phyloP scores from a whole-genome alignment of 1,140 invertebrate genomes.

The Tetraneura akinire region DNA sequence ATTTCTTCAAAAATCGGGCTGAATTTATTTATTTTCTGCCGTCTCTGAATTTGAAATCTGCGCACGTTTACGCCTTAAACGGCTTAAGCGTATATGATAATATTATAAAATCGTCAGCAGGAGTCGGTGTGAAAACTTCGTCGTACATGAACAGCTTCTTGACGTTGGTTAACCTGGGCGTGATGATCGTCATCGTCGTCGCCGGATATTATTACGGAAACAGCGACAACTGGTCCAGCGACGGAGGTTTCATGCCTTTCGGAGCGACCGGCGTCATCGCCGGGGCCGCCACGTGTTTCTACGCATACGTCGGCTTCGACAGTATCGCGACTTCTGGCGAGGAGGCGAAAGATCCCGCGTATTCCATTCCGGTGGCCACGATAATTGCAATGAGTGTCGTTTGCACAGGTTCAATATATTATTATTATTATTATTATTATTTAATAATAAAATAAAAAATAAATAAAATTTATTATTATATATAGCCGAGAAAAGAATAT shows the following conservation, averaged over 20 bases:
- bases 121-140: constrained; percentile 84
- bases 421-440: too few relatives aligned
- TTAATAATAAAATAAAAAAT: too few relatives aligned
- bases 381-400: constrained; percentile 60
- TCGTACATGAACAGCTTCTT: constrained; percentile 79
- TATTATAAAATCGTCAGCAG: constrained; percentile 58
- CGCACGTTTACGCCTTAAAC: too few relatives aligned
- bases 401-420: constrained; percentile 55
- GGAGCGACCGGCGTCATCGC: constrained; percentile 77
- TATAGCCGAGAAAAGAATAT: too few relatives aligned
- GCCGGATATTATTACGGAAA: constrained; percentile 81
- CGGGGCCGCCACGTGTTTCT: constrained; percentile 89
- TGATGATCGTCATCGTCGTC: constrained; percentile 74
- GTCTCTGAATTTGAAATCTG: too few relatives aligned
- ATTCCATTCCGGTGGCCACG: constrained; percentile 66
- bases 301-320: constrained; percentile 89
- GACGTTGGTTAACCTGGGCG: constrained; percentile 75
- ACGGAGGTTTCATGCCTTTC: constrained; percentile 78
- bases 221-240: constrained; percentile 74
- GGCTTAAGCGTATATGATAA: too few relatives aligned
- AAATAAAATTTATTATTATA: too few relatives aligned
- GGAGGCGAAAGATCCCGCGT: constrained; percentile 67
- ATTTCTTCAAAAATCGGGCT: too few relatives aligned
- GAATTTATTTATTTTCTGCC: too few relatives aligned
- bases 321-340: constrained; percentile 75